A percentile compares a stretch with the other conserved stretches of the same genome.
phyloP scores from a whole-genome alignment of 2,797 vertebrate genomes.

The Typhlichthys eigenmanni region DNA sequence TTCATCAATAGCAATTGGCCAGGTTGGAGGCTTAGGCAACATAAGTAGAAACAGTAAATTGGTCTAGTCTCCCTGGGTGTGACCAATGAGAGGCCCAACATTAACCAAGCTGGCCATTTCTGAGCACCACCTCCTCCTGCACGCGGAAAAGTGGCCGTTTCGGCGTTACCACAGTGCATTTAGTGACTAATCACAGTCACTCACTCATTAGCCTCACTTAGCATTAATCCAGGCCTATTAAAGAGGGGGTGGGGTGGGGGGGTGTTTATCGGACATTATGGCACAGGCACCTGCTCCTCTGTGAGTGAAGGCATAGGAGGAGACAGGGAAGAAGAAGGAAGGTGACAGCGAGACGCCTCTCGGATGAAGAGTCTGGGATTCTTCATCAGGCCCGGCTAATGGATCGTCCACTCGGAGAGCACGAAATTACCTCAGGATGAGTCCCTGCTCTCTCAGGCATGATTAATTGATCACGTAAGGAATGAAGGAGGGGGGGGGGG shows the following conservation, averaged over 20 bases:
- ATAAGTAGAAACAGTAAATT: background rate
- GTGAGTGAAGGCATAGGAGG: constrained; percentile 19
- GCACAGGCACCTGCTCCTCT: constrained; percentile 49
- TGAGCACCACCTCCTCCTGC: constrained; percentile 19
- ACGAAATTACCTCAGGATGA: constrained; percentile 77
- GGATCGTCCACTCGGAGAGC: constrained; percentile 73
- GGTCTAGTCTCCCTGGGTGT: constrained; percentile 23
- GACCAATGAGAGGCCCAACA: constrained; percentile 3
- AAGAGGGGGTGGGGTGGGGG: constrained; percentile 12
- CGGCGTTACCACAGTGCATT: constrained; percentile 7
- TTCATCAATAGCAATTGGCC: constrained; percentile 57
- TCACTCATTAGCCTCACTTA: constrained; percentile 35
- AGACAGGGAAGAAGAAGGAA: constrained; percentile 7
- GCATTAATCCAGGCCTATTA: constrained; percentile 48
- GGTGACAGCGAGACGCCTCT: constrained; percentile 26
- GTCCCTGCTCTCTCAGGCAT: constrained; percentile 62
- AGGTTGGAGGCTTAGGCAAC: constrained; percentile 19
- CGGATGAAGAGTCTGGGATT: constrained; percentile 42
- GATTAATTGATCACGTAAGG: constrained; percentile 46
- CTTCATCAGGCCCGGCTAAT: constrained; percentile 71
- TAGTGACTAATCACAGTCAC: constrained; percentile 45
- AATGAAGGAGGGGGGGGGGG: constrained; percentile 15
- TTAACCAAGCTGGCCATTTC: constrained; percentile 12
- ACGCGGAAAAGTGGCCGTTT: constrained; percentile 11
- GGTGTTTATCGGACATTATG: constrained; percentile 46